phyloP scores from a whole-genome alignment of 2,113 vertebrate genomes.

The Labeo catla region DNA sequence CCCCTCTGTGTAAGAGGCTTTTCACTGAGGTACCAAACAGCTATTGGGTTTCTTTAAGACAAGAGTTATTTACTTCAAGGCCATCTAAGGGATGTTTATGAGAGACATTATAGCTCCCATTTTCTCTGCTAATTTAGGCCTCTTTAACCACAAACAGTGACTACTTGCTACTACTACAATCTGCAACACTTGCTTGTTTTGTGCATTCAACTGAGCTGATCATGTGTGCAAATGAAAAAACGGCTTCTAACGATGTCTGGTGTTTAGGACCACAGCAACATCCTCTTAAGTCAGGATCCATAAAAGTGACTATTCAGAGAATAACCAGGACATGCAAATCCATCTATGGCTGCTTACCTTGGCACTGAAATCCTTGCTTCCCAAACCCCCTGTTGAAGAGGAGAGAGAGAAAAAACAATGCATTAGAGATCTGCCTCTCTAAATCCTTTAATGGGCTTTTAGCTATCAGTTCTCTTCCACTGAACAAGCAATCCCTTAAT shows the following conservation, averaged over 20 bases:
- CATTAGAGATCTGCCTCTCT: conserved; percentile 39
- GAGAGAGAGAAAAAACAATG: conserved; percentile 31
- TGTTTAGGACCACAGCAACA: neutral
- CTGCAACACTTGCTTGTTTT: neutral
- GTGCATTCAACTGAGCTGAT: neutral
- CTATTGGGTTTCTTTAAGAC: conserved; percentile 15
- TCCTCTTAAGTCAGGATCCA: neutral
- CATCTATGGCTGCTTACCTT: conserved; percentile 72
- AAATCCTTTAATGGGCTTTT: conserved; percentile 58
- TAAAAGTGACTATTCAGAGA: neutral
- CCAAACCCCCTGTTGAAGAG: conserved; percentile 79
- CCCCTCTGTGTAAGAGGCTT: neutral
- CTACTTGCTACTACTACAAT: neutral
- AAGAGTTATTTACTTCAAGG: conserved; percentile 26
- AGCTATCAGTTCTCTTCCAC: conserved; percentile 39
- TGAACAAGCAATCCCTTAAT: conserved; percentile 30
- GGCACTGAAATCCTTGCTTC: conserved; percentile 85
- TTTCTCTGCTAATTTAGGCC: neutral
- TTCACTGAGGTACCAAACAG: neutral
- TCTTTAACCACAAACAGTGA: neutral
- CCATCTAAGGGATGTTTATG: neutral
- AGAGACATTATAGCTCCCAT: neutral
- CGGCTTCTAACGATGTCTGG: neutral
- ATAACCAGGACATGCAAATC: neutral
- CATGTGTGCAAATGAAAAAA: neutral